A percentile compares a stretch with the other conserved stretches of the same genome.
phyloP scores from a whole-genome alignment of 2,888 invertebrate genomes.

The Mayetiola destructor region DNA sequence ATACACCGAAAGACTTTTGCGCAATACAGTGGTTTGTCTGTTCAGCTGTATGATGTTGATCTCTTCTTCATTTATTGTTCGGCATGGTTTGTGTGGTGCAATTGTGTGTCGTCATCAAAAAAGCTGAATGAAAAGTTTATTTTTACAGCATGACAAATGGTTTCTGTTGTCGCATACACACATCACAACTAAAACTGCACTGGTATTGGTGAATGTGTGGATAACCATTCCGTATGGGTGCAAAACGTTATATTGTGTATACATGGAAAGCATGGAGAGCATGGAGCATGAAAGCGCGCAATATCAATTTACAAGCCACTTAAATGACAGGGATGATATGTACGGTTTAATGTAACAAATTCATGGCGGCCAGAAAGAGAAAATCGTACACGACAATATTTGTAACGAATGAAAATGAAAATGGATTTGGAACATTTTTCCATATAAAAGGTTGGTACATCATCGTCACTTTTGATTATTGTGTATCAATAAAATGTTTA shows the following conservation, averaged over 20 bases:
- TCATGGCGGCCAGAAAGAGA: neutral
- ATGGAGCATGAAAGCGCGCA: constrained; percentile 9
- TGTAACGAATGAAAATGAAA: neutral
- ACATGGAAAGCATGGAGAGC: neutral
- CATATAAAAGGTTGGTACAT: constrained; percentile 9
- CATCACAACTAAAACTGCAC: neutral
- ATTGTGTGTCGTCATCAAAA: constrained; percentile 12
- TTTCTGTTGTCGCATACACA: neutral
- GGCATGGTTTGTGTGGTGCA: too few species aligned
- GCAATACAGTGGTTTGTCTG: neutral
- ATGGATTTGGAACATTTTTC: constrained; percentile 9
- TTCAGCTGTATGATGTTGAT: too few species aligned
- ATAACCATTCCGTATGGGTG: neutral
- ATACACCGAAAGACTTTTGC: neutral
- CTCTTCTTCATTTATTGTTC: neutral
- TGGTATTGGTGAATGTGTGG: neutral
- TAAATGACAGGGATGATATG: neutral
- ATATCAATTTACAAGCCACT: too few species aligned
- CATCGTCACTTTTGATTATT: constrained; percentile 11
- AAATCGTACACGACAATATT: neutral
- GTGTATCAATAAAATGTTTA: constrained; percentile 7
- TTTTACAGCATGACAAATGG: neutral
- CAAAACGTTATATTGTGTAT: neutral
- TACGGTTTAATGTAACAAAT: neutral
- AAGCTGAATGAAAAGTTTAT: constrained; percentile 10